Base-by-base conservation (phyloP, 2,888 invertebrate genomes). In the Lordiphosa fenestrarum region DNA sequence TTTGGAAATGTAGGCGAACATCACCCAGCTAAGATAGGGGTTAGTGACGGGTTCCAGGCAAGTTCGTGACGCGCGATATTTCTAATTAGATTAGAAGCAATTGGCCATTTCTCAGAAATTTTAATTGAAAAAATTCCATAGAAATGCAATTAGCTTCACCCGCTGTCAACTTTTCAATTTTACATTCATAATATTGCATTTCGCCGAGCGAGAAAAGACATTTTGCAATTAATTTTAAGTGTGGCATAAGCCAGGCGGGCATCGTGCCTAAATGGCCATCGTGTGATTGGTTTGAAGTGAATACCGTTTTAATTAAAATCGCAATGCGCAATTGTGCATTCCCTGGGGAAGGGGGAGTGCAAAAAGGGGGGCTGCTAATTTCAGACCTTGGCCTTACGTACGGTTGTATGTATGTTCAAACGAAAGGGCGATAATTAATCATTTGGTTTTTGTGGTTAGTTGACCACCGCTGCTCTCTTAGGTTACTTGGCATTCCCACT, bases 41-140 rank as follows among this genome's bases (percentile, higher is more conserved):
- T 25, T 25, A 25, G 25, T 39, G 25, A 40, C 25, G 30, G 21
- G 44, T 30, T 54, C 53, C 44, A 81, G 75, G 77, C 84, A 78
- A 80, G 84, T 82, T 84, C 84, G 80, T 80, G 80, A 84, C 84
- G 75, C 68, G 83, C 82, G 75, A 73, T 65, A 80, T 80, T 80
- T 82, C 75, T 84, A 80, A 84, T 80, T 80, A 82, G 84, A 82
- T 84, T 82, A 64, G 68, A 63, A 30, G 44, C 30, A 15, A 73
- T 73, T 75, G 83, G 75, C 74, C 74, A 77, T 75, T 75, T 71
- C 77, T 66, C 55, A 60, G 71, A 66, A 77, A 83, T 80, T 77
- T 83, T 77, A 77, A 77, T 77, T 77, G 77, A 77, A 77, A 77
- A 77, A 77, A 83, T 77, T 77, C 77, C 84, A 63, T 68, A 66